Evolutionary conservation across 2,113 vertebrate species (phyloP).

Genomic region (Puma concolor): DNA sequence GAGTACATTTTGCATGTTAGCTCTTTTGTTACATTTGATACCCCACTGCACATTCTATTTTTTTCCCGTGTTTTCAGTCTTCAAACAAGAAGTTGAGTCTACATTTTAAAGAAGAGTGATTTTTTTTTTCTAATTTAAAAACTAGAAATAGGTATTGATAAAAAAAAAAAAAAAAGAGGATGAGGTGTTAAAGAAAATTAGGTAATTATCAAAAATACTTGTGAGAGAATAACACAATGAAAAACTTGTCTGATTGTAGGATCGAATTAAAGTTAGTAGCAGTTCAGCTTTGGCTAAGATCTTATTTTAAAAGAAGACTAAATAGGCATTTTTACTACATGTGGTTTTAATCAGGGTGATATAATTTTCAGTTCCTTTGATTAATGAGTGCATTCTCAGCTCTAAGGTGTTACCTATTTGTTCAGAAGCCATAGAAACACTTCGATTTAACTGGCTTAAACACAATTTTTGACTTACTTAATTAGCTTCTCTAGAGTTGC

Average conservation of each 20-base stretch:
- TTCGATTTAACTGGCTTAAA: slow-evolving; percentile 82
- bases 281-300: slow-evolving; percentile 51
- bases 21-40: not conserved
- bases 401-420: slow-evolving; percentile 79
- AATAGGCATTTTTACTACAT: slow-evolving; percentile 71
- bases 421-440: slow-evolving; percentile 80
- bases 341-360: slow-evolving; percentile 65
- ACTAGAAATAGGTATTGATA: not conserved
- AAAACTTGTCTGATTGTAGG: not conserved
- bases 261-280: slow-evolving; percentile 49
- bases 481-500: slow-evolving; percentile 84
- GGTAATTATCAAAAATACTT: slow-evolving; percentile 44
- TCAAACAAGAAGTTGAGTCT: not conserved
- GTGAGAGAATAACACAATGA: slow-evolving; percentile 32
- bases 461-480: slow-evolving; percentile 85
- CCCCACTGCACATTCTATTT: not conserved
- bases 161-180: not conserved
- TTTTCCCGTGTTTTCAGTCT: not conserved
- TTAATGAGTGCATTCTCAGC: slow-evolving; percentile 74
- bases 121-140: not conserved
- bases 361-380: slow-evolving; percentile 79
- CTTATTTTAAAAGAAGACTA: slow-evolving; percentile 58
- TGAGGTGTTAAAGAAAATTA: slow-evolving; percentile 37
- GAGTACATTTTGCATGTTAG: not conserved
- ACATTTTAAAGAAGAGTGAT: not conserved